A percentile compares a stretch with the other conserved stretches of the same genome.
Evolutionary conservation across 1,140 invertebrate genomes (phyloP).

Genomic region (Bombus terrestris): DNA sequence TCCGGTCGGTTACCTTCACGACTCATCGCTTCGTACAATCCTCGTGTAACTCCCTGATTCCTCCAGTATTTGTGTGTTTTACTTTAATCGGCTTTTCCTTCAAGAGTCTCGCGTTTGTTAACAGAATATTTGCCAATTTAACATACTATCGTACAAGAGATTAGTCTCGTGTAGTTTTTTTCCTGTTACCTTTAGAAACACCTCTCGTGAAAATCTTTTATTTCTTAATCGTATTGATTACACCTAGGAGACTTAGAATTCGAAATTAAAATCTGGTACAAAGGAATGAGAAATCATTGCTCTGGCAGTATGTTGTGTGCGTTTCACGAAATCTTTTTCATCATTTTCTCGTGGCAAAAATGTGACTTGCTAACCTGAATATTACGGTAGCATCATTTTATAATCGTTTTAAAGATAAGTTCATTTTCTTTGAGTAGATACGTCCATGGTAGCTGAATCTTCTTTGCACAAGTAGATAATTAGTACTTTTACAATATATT

Average conservation of each 20-base stretch:
- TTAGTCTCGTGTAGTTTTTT: no score
- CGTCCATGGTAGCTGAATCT: neutral
- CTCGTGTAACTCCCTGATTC: conserved; percentile 20
- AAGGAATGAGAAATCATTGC: no score
- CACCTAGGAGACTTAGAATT: neutral
- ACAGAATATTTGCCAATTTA: neutral
- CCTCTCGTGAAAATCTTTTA: neutral
- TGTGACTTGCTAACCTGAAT: no score
- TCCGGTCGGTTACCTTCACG: conserved; percentile 57
- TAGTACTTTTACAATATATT: neutral
- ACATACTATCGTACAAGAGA: neutral
- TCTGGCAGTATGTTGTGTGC: no score
- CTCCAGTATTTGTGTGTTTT: conserved; percentile 20
- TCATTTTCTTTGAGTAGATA: no score
- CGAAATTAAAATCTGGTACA: no score
- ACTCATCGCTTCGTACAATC: conserved; percentile 55
- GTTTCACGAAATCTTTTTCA: no score
- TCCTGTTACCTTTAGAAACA: neutral
- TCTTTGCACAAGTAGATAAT: neutral
- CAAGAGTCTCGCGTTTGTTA: conserved; percentile 5
- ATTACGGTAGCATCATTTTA: no score
- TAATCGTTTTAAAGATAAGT: no score
- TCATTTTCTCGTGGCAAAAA: no score
- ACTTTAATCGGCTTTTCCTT: conserved; percentile 33
- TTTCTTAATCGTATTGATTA: neutral